A percentile compares a stretch with the other conserved stretches of the same genome.
Conservation (phyloP, 37 sponge, comb jelly and placozoan genomes). For the Aphrocallistes beatrix region DNA sequence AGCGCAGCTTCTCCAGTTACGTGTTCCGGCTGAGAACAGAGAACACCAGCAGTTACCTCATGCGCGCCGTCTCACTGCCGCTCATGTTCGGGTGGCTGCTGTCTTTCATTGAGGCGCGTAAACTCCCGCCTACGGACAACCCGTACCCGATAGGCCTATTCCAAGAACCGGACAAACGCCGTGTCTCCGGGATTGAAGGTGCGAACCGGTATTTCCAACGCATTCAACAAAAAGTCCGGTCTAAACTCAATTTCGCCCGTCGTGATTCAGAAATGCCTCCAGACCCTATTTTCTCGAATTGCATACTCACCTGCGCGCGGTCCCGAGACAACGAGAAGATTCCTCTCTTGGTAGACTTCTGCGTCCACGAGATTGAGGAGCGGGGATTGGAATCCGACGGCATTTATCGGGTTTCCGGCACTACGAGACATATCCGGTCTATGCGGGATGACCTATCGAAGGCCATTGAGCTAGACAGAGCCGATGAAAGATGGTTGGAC, state of each 20-base stretch:
- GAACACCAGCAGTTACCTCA: not conserved
- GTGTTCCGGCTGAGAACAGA: not conserved
- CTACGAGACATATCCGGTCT: not conserved
- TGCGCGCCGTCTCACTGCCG: not conserved
- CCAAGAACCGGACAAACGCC: not conserved
- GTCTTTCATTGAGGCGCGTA: not conserved
- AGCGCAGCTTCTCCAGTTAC: not conserved
- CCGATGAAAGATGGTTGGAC: not conserved
- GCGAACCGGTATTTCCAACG: not conserved
- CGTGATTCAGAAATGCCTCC: not conserved
- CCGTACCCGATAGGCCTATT: not conserved
- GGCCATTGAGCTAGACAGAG: not conserved
- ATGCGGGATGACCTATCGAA: not conserved
- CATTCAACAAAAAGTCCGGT: not conserved
- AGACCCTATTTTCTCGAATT: not conserved
- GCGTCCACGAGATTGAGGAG: not conserved
- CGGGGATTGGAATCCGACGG: constrained; percentile 2
- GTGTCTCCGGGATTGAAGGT: not conserved
- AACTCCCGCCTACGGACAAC: not conserved
- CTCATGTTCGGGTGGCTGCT: not conserved
- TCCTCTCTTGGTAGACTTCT: not conserved
- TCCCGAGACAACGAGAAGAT: not conserved
- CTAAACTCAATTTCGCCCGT: not conserved
- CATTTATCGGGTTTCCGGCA: constrained; percentile 18
- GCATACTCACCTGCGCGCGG: not conserved